A percentile compares a stretch with the other conserved stretches of the same genome.
Conservation (phyloP, 2,797 vertebrate genomes). For the Podarcis siculus region DNA sequence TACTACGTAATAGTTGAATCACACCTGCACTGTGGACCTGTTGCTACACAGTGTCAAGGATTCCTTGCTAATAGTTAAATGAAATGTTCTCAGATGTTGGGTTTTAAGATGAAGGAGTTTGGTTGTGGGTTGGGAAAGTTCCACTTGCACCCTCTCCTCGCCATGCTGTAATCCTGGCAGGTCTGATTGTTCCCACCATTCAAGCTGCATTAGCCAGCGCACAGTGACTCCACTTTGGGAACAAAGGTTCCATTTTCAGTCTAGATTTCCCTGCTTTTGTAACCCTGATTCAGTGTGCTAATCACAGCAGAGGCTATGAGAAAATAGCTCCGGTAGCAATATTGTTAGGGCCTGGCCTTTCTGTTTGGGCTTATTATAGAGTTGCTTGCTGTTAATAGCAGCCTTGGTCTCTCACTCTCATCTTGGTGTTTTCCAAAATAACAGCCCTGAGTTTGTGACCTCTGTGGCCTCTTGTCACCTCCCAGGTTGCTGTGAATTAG, state of each 20-base stretch:
- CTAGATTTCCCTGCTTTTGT: background rate
- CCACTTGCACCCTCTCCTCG: background rate
- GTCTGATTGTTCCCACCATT: background rate
- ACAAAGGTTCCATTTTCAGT: background rate
- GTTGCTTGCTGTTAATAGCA: background rate
- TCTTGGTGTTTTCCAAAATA: slow-evolving; percentile 65
- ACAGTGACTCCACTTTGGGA: background rate
- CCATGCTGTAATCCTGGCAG: background rate
- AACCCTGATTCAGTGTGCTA: background rate
- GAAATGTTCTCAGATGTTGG: background rate
- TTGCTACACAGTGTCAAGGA: background rate
- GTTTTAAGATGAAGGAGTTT: background rate
- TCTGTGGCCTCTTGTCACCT: slow-evolving; percentile 52
- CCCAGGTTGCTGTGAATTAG: slow-evolving; percentile 41
- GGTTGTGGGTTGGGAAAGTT: background rate
- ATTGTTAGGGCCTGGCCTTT: background rate
- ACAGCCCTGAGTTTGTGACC: slow-evolving; percentile 55
- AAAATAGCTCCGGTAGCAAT: background rate
- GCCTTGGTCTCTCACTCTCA: slow-evolving; percentile 58
- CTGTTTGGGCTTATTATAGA: background rate
- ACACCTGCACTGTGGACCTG: background rate
- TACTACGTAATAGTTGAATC: background rate
- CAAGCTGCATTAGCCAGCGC: background rate
- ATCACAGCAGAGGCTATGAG: background rate
- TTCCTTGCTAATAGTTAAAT: background rate